phyloP scores from a whole-genome alignment of 2,888 invertebrate genomes.

The Gastracanthus pulcherrimus region DNA sequence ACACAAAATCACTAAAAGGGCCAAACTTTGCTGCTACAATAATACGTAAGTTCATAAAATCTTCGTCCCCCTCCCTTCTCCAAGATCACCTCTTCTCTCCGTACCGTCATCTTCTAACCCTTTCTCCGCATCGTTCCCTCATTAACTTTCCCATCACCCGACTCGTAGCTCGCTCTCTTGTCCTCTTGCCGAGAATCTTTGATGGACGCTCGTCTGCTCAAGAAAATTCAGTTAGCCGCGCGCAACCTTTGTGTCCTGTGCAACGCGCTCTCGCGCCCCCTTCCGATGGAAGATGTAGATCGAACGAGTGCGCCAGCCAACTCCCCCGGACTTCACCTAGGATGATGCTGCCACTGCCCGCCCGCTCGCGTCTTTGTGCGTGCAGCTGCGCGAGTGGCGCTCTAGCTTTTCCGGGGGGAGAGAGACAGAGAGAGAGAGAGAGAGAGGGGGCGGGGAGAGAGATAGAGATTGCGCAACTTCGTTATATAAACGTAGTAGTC shows the following conservation, averaged over 20 bases:
- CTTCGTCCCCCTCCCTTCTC: no score
- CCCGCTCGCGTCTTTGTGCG: neutral
- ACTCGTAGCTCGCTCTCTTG: constrained; percentile 10
- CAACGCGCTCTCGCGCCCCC: neutral
- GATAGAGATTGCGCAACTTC: constrained; percentile 36
- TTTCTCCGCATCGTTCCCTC: no score
- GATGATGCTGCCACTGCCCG: constrained; percentile 28
- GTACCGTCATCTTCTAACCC: no score
- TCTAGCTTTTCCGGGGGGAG: constrained; percentile 27
- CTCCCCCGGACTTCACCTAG: constrained; percentile 12
- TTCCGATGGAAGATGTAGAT: constrained; percentile 16
- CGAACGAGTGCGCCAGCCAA: constrained; percentile 17
- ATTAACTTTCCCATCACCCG: no score
- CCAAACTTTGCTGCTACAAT: no score
- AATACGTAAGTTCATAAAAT: no score
- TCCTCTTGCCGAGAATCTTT: constrained; percentile 70
- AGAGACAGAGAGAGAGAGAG: no score
- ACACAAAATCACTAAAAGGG: no score
- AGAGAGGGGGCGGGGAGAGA: no score
- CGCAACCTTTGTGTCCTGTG: constrained; percentile 71
- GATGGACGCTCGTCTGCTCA: constrained; percentile 76
- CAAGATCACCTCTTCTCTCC: no score
- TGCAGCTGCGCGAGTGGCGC: neutral
- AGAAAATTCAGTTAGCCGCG: constrained; percentile 76
- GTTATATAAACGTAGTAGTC: constrained; percentile 63